Conservation (phyloP, 2,113 vertebrate species). For the Notiomystis cincta region DNA sequence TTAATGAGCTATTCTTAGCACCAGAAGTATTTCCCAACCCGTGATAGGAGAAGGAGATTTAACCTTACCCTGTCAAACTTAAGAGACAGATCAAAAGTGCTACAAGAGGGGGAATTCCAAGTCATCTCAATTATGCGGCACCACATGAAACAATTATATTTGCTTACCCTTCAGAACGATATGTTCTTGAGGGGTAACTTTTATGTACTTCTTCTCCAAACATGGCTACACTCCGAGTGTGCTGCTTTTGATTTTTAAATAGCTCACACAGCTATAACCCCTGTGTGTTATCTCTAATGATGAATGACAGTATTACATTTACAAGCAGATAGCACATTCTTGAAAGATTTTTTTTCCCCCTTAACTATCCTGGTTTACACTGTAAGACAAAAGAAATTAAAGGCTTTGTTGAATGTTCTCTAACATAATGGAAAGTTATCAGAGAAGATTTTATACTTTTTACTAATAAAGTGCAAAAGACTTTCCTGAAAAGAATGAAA, state of each 20-base stretch:
- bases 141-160: slow-evolving; percentile 51
- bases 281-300: neutral
- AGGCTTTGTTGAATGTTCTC: neutral
- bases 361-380: neutral
- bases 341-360: neutral
- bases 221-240: neutral
- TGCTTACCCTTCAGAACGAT: slow-evolving; percentile 1
- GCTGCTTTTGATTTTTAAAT: slow-evolving; percentile 46
- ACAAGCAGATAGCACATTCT: neutral
- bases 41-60: neutral
- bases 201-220: neutral
- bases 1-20: slow-evolving; percentile 55
- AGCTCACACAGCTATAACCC: neutral
- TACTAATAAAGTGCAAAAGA: neutral
- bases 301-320: neutral
- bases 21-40: neutral
- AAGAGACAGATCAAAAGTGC: slow-evolving; percentile 10
- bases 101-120: slow-evolving; percentile 35
- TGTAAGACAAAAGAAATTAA: neutral
- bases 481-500: neutral
- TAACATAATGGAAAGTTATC: neutral
- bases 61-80: slow-evolving; percentile 8
- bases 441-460: neutral
- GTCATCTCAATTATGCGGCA: slow-evolving; percentile 32
- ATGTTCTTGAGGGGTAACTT: slow-evolving; percentile 1